Evolutionary conservation across 23 tunicate genomes (phyloP), one percentile per base, ranked within the genome.

Genomic region (Phallusia fumigata): DNA sequence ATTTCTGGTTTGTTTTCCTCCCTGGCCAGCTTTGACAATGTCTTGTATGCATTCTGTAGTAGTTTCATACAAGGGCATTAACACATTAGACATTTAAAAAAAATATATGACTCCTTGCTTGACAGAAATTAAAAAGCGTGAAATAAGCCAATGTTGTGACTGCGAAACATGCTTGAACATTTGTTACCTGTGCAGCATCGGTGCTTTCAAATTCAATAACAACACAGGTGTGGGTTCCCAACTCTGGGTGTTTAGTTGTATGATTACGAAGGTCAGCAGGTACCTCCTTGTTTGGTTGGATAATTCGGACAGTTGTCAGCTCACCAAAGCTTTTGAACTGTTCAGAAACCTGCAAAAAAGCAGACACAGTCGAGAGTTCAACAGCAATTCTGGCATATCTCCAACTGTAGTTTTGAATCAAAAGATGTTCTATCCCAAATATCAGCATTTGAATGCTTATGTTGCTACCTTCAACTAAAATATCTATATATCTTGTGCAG

Each of bases 171-270:
- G 47, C 10, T 6, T 40, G 47, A 44, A 73, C 5, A 40, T 40
- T 3, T 22, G 3, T 80, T 5, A 89, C 98, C 89, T 94, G 98
- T 3, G 98, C 94, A 72, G 86, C 89, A 0, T 97, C 97, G 5
- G 95, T 97, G 35, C 74, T 85, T 84, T 97, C 97, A 58, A 86
- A 97, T 53, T 97, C 99, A 51, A 97, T 88, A 36, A 97, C 97
- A 36, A 94, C 97, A 76, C 99, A 97, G 3, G 85, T 76, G 19
- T 65, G 84, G 5, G 81, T 79, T 10, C 99, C 99, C 44, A 97
- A 81, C 73, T 97, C 99, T 30, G 99, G 99, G 58, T 97, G 99
- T 82, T 97, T 97, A 40, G 92, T 85, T 47, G 83, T 84, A 80
- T 97, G 99, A 78, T 97, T 97, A 19, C 97, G 91, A 11, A 97